phyloP scores from a whole-genome alignment of 2,888 invertebrate species.

The Torymus auratus region DNA sequence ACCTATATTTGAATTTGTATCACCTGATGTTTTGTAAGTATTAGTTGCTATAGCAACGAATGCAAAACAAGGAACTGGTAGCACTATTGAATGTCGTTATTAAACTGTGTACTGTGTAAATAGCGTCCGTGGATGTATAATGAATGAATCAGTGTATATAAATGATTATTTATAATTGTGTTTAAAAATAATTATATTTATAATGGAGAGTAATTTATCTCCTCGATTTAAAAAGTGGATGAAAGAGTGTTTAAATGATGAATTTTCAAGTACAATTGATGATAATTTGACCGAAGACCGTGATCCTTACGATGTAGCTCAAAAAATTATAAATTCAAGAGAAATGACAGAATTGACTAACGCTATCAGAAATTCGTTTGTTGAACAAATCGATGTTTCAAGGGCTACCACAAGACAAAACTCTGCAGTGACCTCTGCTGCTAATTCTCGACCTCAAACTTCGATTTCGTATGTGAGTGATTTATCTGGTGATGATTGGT shows the following conservation, averaged over 20 bases:
- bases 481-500: constrained; percentile 72
- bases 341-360: constrained; percentile 67
- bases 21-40: neutral
- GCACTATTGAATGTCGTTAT: neutral
- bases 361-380: constrained; percentile 63
- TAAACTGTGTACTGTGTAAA: neutral
- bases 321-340: constrained; percentile 66
- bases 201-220: constrained; percentile 66
- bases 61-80: constrained; percentile 59
- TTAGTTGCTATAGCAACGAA: constrained; percentile 62
- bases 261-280: constrained; percentile 67
- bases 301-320: constrained; percentile 63
- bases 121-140: neutral
- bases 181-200: constrained; percentile 5
- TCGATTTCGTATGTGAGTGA: constrained; percentile 69
- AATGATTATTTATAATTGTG: constrained; percentile 15
- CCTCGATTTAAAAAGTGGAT: constrained; percentile 69
- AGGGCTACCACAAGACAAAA: constrained; percentile 48
- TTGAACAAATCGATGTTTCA: constrained; percentile 56
- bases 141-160: constrained; percentile 24
- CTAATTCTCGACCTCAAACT: constrained; percentile 64
- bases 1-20: constrained; percentile 6
- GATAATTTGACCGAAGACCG: constrained; percentile 62
- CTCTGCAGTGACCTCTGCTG: constrained; percentile 47
- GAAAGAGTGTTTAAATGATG: constrained; percentile 68